These are phyloP conservation scores for Ophiodon elongatus DNA, from an alignment of 2,113 vertebrate genomes.

Conservation along the genomic window DNA sequence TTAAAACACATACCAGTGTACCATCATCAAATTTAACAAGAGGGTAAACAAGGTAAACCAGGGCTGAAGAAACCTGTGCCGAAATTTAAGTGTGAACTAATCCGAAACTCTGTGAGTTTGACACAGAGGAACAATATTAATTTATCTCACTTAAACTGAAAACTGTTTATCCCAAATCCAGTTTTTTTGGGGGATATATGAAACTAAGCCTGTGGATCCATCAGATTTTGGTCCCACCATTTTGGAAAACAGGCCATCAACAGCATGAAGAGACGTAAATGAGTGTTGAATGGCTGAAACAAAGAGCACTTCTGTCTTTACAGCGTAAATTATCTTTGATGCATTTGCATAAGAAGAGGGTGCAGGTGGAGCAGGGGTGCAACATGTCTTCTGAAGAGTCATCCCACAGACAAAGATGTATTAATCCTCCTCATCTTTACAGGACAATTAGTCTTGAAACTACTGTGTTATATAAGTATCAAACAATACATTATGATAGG, in stretches of 20 bases:
- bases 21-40: constrained; percentile 23
- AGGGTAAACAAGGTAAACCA: constrained; percentile 21
- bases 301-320: constrained; percentile 57
- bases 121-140: constrained; percentile 16
- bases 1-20: constrained; percentile 3
- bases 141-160: not conserved
- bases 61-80: constrained; percentile 10
- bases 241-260: constrained; percentile 55
- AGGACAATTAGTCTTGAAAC: constrained; percentile 62
- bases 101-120: constrained; percentile 13
- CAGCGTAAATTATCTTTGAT: constrained; percentile 30
- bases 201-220: constrained; percentile 15
- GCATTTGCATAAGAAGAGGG: constrained; percentile 59
- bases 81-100: constrained; percentile 8
- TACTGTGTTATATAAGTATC: constrained; percentile 81
- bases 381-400: constrained; percentile 48
- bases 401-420: constrained; percentile 51
- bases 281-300: constrained; percentile 51
- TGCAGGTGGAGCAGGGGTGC: constrained; percentile 41
- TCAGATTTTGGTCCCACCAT: constrained; percentile 66
- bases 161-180: constrained; percentile 20
- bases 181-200: not conserved
- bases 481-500: constrained; percentile 89
- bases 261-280: constrained; percentile 42
- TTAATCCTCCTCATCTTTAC: constrained; percentile 49